Percentiles rank a stretch among this genome's conserved stretches.
These are phyloP conservation scores for Trisateles emortualis DNA, from an alignment of 2,888 invertebrate species.

Conservation along the genomic window DNA sequence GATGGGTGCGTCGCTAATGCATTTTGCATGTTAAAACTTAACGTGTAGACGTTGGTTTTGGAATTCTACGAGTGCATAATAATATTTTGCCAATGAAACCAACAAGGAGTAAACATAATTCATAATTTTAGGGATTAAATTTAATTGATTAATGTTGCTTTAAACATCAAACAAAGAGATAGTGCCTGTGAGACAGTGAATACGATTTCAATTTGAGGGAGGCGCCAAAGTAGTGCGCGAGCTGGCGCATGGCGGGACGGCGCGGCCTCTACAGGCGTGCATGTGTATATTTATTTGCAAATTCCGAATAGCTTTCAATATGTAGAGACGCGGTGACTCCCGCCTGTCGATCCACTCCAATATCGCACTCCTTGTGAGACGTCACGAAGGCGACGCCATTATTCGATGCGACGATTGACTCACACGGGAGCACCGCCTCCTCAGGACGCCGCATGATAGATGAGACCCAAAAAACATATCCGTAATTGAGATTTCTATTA, in stretches of 20 bases:
- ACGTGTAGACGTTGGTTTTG: slow-evolving; percentile 50
- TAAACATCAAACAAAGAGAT: slow-evolving; percentile 63
- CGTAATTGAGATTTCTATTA: slow-evolving; percentile 87
- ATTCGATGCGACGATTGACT: slow-evolving; percentile 79
- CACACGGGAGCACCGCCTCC: slow-evolving; percentile 68
- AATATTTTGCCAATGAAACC: background rate
- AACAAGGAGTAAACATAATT: background rate
- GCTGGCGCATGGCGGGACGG: slow-evolving; percentile 60
- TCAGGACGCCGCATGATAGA: slow-evolving; percentile 80
- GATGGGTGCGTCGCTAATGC: slow-evolving; percentile 72
- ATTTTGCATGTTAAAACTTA: slow-evolving; percentile 68
- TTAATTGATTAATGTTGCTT: slow-evolving; percentile 35
- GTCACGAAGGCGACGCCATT: slow-evolving; percentile 78
- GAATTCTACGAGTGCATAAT: slow-evolving; percentile 24
- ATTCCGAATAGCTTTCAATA: slow-evolving; percentile 85
- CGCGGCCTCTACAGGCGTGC: slow-evolving; percentile 60
- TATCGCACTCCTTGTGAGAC: slow-evolving; percentile 78
- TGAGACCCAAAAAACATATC: slow-evolving; percentile 83
- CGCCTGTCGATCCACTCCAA: slow-evolving; percentile 84
- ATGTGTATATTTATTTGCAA: slow-evolving; percentile 85
- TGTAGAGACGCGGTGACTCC: slow-evolving; percentile 81
- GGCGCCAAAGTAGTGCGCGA: slow-evolving; percentile 67
- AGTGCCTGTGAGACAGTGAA: slow-evolving; percentile 70
- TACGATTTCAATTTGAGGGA: slow-evolving; percentile 82
- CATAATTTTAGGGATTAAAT: background rate